Evolutionary conservation across 2,113 vertebrate species (phyloP).

Genomic region (Butastur rufipennis): DNA sequence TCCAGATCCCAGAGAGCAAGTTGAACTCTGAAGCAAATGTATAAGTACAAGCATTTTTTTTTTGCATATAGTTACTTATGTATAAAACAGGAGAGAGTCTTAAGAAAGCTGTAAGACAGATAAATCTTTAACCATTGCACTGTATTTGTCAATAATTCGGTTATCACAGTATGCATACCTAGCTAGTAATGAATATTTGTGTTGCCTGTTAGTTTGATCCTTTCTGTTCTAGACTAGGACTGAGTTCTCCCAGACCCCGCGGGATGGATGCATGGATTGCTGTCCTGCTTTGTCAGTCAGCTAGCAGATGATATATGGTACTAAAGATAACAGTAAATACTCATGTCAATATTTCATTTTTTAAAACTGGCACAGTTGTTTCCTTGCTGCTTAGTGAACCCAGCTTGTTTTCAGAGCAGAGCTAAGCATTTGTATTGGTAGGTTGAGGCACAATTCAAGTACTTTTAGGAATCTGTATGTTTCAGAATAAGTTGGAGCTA

Average conservation of each 20-base stretch:
- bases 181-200: neutral
- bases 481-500: neutral
- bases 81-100: neutral
- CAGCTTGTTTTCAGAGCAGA: neutral
- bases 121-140: neutral
- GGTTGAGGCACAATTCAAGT: neutral
- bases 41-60: neutral
- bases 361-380: neutral
- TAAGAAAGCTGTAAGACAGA: neutral
- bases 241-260: neutral
- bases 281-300: neutral
- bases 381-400: neutral
- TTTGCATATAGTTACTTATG: neutral
- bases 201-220: neutral
- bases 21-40: neutral
- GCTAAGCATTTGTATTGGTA: neutral
- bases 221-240: neutral
- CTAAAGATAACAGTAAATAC: neutral
- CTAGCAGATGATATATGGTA: neutral
- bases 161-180: neutral
- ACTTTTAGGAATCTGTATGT: neutral
- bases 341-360: neutral
- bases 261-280: neutral
- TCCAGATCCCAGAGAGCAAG: neutral
- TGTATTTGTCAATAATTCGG: neutral